phyloP scores from a whole-genome alignment of 2,113 vertebrate genomes.

The Centropus bengalensis region DNA sequence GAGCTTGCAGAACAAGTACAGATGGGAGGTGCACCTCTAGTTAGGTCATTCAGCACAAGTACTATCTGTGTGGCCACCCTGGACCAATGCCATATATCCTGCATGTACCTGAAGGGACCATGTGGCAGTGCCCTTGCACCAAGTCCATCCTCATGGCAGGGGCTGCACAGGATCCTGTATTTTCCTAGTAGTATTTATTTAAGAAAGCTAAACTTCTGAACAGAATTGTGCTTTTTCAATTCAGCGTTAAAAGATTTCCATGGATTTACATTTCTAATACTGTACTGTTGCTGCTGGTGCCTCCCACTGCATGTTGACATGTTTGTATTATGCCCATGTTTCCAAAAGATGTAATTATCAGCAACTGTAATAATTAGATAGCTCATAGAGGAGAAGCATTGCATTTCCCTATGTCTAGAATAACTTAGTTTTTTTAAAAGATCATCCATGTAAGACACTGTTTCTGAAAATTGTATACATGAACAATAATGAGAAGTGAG shows the following conservation, averaged over 20 bases:
- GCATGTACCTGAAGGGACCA: too few relatives aligned
- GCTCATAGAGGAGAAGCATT: background rate
- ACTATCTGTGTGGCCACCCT: background rate
- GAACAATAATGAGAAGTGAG: background rate
- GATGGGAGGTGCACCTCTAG: background rate
- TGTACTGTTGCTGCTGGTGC: background rate
- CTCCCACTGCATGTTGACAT: background rate
- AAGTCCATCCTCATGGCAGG: background rate
- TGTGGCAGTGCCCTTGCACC: background rate
- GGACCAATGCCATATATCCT: background rate
- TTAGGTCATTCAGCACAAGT: background rate
- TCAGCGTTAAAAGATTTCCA: background rate
- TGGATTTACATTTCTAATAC: background rate
- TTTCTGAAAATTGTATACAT: background rate
- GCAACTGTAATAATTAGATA: background rate
- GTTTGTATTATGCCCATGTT: background rate
- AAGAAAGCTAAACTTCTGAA: background rate
- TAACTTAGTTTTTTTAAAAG: background rate
- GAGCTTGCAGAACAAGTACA: background rate
- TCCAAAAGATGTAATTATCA: background rate
- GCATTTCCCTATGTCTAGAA: background rate
- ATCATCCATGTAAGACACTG: accelerated
- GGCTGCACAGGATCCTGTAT: background rate
- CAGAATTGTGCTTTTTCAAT: background rate
- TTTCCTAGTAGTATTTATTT: background rate